Base-by-base conservation (phyloP, 2,888 invertebrate genomes). In the Pterobdella sp. region DNA sequence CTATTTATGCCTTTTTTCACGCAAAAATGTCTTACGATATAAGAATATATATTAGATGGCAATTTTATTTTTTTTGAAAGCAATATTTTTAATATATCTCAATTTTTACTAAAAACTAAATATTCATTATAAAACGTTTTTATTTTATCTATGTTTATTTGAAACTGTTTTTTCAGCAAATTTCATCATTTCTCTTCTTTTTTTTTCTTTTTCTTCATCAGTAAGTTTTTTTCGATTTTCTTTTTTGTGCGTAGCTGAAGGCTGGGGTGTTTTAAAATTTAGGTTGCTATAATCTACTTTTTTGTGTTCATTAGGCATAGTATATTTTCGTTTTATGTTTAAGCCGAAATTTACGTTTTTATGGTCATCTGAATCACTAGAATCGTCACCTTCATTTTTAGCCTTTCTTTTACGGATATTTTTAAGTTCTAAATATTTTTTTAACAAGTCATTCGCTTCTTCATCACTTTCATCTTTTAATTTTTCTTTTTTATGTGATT, bases 121-220 rank as follows among this genome's bases (percentile, higher is more conserved):
- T n/a, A n/a, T n/a, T n/a, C n/a, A n/a, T n/a, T n/a, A n/a, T n/a
- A n/a, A n/a, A n/a, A n/a, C n/a, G n/a, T n/a, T n/a, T n/a, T n/a
- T n/a, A n/a, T n/a, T n/a, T n/a, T n/a, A n/a, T n/a, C n/a, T n/a
- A n/a, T n/a, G n/a, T n/a, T n/a, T n/a, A n/a, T n/a, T n/a, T n/a
- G n/a, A n/a, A n/a, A n/a, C 85, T 49, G 86, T 79, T 84, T 84
- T 83, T 74, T 82, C 81, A 0, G 93, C 94, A 81, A 93, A 91
- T 14, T 88, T 86, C 87, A 89, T 89, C 94, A 94, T 94, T 83
- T 91, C 92, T 68, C 85, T 86, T 65, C 90, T 86, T 63, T 88
- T 87, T 74, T 85, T 86, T 80, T 92, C 90, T 78, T 88, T 89
- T 80, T 91, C 91, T 67, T 81, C 81, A 10, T 78, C 79, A 56